These are phyloP conservation scores for Poeciliopsis occidentalis DNA, from an alignment of 2,113 vertebrate genomes.

Conservation along the genomic window DNA sequence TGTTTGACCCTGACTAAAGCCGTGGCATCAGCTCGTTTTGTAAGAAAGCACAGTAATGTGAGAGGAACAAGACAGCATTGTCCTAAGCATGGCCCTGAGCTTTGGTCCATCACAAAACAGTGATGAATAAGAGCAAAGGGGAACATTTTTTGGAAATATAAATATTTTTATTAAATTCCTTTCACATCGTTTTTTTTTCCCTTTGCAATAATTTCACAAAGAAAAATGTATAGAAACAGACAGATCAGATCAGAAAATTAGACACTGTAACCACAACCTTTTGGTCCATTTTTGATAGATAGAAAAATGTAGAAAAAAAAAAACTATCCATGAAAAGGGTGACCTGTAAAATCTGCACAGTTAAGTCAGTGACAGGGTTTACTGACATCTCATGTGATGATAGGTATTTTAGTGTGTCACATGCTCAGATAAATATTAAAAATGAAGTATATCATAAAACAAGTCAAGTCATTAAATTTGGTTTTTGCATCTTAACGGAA, in stretches of 20 bases:
- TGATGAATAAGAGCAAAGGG: not conserved
- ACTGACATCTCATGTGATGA: not conserved
- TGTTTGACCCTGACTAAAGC: constrained; percentile 64
- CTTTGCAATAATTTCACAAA: too few species aligned
- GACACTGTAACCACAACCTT: not conserved
- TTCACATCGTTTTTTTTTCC: not conserved
- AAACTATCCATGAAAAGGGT: not conserved
- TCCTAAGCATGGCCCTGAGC: constrained; percentile 70
- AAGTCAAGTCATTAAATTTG: constrained; percentile 39
- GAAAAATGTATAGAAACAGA: too few species aligned
- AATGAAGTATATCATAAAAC: constrained; percentile 46
- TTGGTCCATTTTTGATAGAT: constrained; percentile 7
- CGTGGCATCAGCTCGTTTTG: constrained; percentile 76
- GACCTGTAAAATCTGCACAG: constrained; percentile 3
- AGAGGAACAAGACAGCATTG: constrained; percentile 69
- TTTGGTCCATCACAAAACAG: constrained; percentile 42
- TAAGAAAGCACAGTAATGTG: constrained; percentile 72
- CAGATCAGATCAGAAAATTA: not conserved
- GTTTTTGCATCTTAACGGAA: constrained; percentile 46
- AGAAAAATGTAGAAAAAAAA: not conserved
- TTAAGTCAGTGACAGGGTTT: not conserved
- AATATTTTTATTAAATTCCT: not conserved
- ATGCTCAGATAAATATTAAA: constrained; percentile 32
- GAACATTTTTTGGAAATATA: not conserved
- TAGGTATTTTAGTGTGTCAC: constrained; percentile 27